A percentile compares a stretch with the other conserved stretches of the same genome.
Evolutionary conservation across 2,113 vertebrate species (phyloP).

Genomic region (Rhombomys opimus): DNA sequence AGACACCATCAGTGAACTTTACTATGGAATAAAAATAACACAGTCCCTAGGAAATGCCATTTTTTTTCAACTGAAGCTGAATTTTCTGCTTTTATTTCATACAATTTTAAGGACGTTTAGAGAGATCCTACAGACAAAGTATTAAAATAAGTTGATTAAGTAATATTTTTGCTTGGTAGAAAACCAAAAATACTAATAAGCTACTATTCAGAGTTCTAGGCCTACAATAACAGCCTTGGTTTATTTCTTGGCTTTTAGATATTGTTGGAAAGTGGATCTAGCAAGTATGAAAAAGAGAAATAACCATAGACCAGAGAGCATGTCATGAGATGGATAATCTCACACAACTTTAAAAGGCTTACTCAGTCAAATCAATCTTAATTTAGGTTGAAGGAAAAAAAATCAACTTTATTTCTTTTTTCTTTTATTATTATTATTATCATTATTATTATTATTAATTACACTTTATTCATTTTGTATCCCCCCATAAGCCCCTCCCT

Average conservation of each 20-base stretch:
- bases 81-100: slow-evolving; percentile 83
- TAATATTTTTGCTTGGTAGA: slow-evolving; percentile 85
- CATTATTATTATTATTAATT: too few relatives aligned
- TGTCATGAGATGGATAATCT: neutral
- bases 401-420: neutral
- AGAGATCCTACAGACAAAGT: slow-evolving; percentile 85
- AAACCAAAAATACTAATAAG: slow-evolving; percentile 85
- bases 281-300: neutral
- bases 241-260: slow-evolving; percentile 80
- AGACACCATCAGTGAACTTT: neutral
- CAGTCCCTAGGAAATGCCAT: slow-evolving; percentile 24
- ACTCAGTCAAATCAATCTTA: neutral
- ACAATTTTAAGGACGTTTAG: slow-evolving; percentile 84
- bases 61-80: slow-evolving; percentile 68
- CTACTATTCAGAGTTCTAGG: slow-evolving; percentile 80
- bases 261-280: neutral
- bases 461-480: too few relatives aligned
- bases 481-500: too few relatives aligned
- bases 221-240: slow-evolving; percentile 81
- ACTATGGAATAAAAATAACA: neutral
- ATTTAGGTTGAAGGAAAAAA: neutral
- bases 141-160: slow-evolving; percentile 88
- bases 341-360: neutral
- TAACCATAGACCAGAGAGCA: neutral
- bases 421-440: too few relatives aligned